Base-by-base conservation (phyloP, 2,888 invertebrate genomes). In the Fabriciana adippe region DNA sequence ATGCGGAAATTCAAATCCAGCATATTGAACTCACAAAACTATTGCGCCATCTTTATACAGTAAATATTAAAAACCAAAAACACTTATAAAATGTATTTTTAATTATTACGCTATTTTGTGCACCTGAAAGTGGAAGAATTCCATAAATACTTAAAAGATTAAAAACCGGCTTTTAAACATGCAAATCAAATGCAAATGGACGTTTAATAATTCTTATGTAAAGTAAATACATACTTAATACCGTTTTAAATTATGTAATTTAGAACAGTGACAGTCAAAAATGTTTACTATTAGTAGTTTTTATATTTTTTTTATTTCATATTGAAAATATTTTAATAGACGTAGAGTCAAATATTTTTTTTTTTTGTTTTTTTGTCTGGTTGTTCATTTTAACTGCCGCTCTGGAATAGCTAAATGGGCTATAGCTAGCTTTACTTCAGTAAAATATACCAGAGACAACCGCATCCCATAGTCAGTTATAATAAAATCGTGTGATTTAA, bases 81-180 rank as follows among this genome's bases (percentile, higher is more conserved):
- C 35, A 41, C 35, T 41, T 21, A 45, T 21, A 15, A 47, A 47
- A 57, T 4, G 15, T 45, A 21, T 21, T 57, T 57, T 45, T 26
- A n/a, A 47, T 47, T 59, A 35, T 31, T 51, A 51, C 14, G 13
- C 15, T 0, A 15, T 41, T 61, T 61, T 15, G 8, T 61, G 51
- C 35, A 61, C 8, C 18, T 35, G 11, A 31, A 51, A 51, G 35
- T 41, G 5, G 13, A 60, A 60, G 1, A 3, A 60, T 15, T 21
- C 6, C 54, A 21, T 21, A 21, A 55, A 15, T 15, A 55, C n/a
- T 31, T n/a, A 31, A 50, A 51, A 50, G 50, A 60, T 51, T 51
- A 51, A 60, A 51, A 61, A 61, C 61, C 61, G 13, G 61, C 6
- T 61, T 61, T 61, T 3, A 21, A n/a, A 31, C 26, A 60, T 61